Evolutionary conservation across 2,888 invertebrate species (phyloP).

Genomic region (Lochmaea crataegi): DNA sequence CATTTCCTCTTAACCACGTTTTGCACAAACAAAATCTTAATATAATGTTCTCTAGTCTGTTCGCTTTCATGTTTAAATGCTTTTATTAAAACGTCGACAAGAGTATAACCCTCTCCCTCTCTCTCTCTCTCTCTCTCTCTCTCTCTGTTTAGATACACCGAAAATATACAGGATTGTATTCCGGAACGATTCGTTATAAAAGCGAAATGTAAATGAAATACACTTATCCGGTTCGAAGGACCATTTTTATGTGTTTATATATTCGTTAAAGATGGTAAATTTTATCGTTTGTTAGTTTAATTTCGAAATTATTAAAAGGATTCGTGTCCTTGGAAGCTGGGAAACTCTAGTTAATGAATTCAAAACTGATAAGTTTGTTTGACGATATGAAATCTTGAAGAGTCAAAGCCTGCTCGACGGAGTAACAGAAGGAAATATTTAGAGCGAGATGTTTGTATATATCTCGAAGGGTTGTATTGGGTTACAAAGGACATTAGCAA

Average conservation of each 20-base stretch:
- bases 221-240: neutral
- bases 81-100: constrained; percentile 34
- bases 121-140: constrained; percentile 1
- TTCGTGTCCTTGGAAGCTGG: neutral
- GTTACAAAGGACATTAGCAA: constrained; percentile 33
- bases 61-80: constrained; percentile 35
- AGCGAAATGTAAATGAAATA: no score
- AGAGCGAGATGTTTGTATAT: neutral
- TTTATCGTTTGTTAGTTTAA: no score
- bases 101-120: constrained; percentile 19
- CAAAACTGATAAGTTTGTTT: no score
- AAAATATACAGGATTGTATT: constrained; percentile 5
- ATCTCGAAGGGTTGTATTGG: constrained; percentile 5
- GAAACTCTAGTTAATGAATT: neutral
- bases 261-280: no score
- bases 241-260: neutral
- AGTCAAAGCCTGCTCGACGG: neutral
- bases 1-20: constrained; percentile 35
- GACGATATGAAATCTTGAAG: no score
- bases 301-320: no score
- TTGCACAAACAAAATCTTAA: constrained; percentile 35
- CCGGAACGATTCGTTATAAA: neutral
- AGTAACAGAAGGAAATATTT: neutral
- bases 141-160: constrained; percentile 13
- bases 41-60: constrained; percentile 35